Percentiles rank a stretch among this genome's conserved stretches.
phyloP scores from a whole-genome alignment of 1,140 invertebrate genomes.

The Acromyrmex heyeri region DNA sequence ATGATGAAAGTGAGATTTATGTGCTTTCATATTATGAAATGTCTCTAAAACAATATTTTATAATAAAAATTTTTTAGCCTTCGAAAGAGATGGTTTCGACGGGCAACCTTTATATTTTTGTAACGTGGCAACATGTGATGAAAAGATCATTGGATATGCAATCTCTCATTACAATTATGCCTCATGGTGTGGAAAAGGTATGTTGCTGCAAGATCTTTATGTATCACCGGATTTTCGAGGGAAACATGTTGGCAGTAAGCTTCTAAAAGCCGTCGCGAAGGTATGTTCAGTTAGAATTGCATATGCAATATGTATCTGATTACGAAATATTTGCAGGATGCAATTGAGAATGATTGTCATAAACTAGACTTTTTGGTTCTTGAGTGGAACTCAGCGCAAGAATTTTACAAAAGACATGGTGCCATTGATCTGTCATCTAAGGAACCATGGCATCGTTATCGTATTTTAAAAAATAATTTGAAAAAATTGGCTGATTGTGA shows the following conservation, averaged over 20 bases:
- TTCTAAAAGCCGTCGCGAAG: conserved; percentile 91
- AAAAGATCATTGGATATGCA: conserved; percentile 89
- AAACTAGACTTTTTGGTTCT: conserved; percentile 93
- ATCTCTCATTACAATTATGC: conserved; percentile 93
- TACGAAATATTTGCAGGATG: conserved; percentile 86
- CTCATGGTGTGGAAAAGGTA: conserved; percentile 91
- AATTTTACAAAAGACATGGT: conserved; percentile 92
- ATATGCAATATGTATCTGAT: not conserved
- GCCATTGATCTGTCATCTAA: conserved; percentile 89
- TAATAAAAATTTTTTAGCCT: conserved; percentile 83
- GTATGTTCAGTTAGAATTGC: conserved; percentile 81
- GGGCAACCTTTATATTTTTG: conserved; percentile 89
- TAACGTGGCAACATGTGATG: conserved; percentile 88
- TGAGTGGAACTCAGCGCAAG: conserved; percentile 93
- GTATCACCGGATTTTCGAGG: conserved; percentile 89
- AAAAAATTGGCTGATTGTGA: conserved; percentile 17
- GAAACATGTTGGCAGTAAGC: conserved; percentile 89
- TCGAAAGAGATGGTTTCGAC: conserved; percentile 91
- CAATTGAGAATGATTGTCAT: conserved; percentile 86
- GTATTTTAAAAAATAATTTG: conserved; percentile 86
- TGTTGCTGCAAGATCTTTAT: conserved; percentile 95
- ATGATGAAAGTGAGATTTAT: conserved; percentile 85
- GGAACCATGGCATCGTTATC: conserved; percentile 91
- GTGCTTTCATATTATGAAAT: not conserved
- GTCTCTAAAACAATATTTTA: conserved; percentile 1